A percentile compares a stretch with the other conserved stretches of the same genome.
Conservation (phyloP, 2,888 invertebrate species). For the Adelognathus sp. region DNA sequence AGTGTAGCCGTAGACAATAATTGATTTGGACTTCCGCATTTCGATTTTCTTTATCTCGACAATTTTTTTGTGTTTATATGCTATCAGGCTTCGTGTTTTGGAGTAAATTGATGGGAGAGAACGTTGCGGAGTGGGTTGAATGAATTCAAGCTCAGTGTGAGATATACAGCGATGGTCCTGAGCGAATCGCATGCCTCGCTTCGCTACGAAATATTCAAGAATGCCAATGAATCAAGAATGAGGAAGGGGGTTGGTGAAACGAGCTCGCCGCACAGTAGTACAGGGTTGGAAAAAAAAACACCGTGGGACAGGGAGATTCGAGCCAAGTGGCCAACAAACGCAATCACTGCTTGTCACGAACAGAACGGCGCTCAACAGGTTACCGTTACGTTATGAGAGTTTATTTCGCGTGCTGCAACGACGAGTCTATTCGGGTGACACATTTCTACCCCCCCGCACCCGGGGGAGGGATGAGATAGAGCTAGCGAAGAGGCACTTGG, state of each 20-base stretch:
- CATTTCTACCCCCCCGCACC: conserved; percentile 50
- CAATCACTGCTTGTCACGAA: conserved; percentile 80
- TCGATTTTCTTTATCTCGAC: not conserved
- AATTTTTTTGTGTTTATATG: not conserved
- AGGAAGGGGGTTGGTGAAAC: conserved; percentile 24
- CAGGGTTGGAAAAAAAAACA: conserved; percentile 55
- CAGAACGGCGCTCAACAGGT: conserved; percentile 78
- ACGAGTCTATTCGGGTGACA: conserved; percentile 65
- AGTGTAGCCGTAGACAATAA: not conserved
- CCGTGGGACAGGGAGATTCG: conserved; percentile 51
- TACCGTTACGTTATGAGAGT: conserved; percentile 77
- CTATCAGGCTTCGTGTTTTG: too few relatives aligned
- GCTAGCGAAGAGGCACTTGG: conserved; percentile 57
- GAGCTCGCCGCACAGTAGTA: conserved; percentile 56
- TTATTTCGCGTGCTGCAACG: conserved; percentile 75
- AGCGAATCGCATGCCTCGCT: not conserved
- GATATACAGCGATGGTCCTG: not conserved
- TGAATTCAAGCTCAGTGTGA: not conserved
- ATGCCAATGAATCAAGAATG: conserved; percentile 52
- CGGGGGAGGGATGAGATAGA: conserved; percentile 42
- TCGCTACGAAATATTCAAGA: conserved; percentile 15
- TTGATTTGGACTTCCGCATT: conserved; percentile 20
- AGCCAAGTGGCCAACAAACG: conserved; percentile 74
- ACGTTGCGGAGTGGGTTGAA: not conserved
- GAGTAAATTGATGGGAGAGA: not conserved